Evolutionary conservation across 2,113 vertebrate genomes (phyloP).

Genomic region (Geococcyx californianus): DNA sequence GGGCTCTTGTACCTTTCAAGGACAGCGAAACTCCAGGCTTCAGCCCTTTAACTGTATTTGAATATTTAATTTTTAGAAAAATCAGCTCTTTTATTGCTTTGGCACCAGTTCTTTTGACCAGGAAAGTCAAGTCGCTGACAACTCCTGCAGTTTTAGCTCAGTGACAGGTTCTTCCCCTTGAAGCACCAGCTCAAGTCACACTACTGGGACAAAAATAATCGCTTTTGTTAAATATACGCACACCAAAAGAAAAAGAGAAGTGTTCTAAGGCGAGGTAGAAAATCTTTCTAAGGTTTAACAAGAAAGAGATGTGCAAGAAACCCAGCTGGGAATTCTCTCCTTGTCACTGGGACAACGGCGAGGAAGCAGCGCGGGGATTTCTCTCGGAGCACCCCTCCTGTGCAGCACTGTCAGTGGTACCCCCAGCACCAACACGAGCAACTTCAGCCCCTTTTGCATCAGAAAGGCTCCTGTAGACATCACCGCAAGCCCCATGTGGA

Average conservation of each 20-base stretch:
- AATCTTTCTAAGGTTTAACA: neutral
- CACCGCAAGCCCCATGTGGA: neutral
- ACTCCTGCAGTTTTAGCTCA: neutral
- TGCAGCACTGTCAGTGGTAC: rapidly evolving
- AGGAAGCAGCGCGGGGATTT: neutral
- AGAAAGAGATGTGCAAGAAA: neutral
- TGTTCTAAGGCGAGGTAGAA: neutral
- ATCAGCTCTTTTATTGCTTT: neutral
- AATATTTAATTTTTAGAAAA: neutral
- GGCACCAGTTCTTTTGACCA: neutral
- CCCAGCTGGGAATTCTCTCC: slow-evolving; percentile 45
- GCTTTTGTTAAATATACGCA: neutral
- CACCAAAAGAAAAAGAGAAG: neutral
- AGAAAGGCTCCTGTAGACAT: neutral
- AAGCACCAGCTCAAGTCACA: neutral
- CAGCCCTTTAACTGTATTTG: neutral
- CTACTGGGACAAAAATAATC: neutral
- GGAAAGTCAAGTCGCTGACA: neutral
- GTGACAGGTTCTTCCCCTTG: neutral
- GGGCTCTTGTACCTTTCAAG: neutral
- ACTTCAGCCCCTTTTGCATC: rapidly evolving
- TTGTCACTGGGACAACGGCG: neutral
- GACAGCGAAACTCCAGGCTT: slow-evolving; percentile 7
- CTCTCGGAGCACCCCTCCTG: neutral
- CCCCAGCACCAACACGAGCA: neutral